These are phyloP conservation scores for Phyllotreta striolata DNA, from an alignment of 2,888 invertebrate species.

Conservation along the genomic window DNA sequence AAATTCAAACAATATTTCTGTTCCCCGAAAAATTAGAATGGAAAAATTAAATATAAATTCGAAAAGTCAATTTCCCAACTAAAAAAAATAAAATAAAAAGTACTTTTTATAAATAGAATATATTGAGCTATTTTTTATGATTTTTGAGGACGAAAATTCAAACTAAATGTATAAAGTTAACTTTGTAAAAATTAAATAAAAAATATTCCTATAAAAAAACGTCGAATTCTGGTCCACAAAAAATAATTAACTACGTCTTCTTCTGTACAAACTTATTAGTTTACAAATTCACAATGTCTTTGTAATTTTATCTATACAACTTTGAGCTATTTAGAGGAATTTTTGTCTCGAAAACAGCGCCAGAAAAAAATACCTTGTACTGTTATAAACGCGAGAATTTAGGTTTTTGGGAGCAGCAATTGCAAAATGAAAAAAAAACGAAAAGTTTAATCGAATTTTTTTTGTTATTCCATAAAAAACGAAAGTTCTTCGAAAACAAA, in stretches of 20 bases:
- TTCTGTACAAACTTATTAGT: conserved; percentile 50
- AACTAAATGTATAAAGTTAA: conserved; percentile 42
- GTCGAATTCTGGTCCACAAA: conserved; percentile 43
- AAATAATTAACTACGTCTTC: conserved; percentile 46
- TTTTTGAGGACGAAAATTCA: conserved; percentile 46
- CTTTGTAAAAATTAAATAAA: conserved; percentile 39
- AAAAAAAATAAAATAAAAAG: conserved; percentile 39
- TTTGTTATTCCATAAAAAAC: too few relatives aligned
- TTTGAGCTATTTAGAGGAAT: conserved; percentile 28
- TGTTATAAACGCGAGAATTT: conserved; percentile 20
- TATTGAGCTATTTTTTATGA: conserved; percentile 43
- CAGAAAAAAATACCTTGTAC: conserved; percentile 31
- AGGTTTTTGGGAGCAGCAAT: conserved; percentile 8
- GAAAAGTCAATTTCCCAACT: conserved; percentile 30
- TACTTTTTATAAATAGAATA: conserved; percentile 42
- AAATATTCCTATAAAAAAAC: conserved; percentile 33
- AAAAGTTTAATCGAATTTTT: neutral
- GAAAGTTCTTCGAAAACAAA: too few relatives aligned
- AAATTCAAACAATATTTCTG: conserved; percentile 35
- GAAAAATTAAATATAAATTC: conserved; percentile 26
- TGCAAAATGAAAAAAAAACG: conserved; percentile 1
- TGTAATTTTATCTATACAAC: conserved; percentile 45
- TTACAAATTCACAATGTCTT: conserved; percentile 51
- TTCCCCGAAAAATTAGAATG: conserved; percentile 27
- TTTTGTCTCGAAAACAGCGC: conserved; percentile 27